Evolutionary conservation across 64 coral and sea anemone species (phyloP), one percentile per base, ranked within the genome.

Genomic region (Actinia equina): DNA sequence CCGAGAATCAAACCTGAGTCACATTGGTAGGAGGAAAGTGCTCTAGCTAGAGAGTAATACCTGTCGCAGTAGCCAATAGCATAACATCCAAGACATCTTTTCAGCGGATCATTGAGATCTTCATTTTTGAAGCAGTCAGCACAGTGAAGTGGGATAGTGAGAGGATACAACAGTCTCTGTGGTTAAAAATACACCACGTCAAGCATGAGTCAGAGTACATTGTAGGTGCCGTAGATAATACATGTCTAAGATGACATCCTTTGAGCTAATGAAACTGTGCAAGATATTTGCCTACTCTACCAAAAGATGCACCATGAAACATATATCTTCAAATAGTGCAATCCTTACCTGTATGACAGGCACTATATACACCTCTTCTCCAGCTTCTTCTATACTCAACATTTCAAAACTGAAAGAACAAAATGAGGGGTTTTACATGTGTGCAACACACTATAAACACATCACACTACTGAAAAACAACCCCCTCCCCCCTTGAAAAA

Each of bases 41-140:
- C 30, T 49, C 46, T 49, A 49, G 46, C 46, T 6, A 49, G 46
- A 49, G 4, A 49, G 46, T 49, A 49, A 49, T 42, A 95, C 94
- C 82, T 65, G 79, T 95, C 87, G 18, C 94, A 95, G 79, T 95
- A 95, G 55, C 94, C 94, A 74, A 92, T 95, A 23, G 80, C 88
- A 84, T 88, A 95, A 45, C 94, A 95, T 27, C 90, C 76, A 9
- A 83, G 82, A 62, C 94, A 95, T 79, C 94, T 87, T 37, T 78
- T 89, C 10, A 96, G 88, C 0, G 44, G 5, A 17, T 88, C 91
- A 6, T 55, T 51, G 16, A 56, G 59, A 62, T 37, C 82, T 2
- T 90, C 91, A 22, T 49, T 77, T 58, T 71, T 93, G 70, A 87
- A 90, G 59, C 94, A 96, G 59, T 87, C 89, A 19, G 91, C 94